Base-by-base conservation (phyloP, 1,140 invertebrate genomes). In the Caenorhabditis tropicalis region DNA sequence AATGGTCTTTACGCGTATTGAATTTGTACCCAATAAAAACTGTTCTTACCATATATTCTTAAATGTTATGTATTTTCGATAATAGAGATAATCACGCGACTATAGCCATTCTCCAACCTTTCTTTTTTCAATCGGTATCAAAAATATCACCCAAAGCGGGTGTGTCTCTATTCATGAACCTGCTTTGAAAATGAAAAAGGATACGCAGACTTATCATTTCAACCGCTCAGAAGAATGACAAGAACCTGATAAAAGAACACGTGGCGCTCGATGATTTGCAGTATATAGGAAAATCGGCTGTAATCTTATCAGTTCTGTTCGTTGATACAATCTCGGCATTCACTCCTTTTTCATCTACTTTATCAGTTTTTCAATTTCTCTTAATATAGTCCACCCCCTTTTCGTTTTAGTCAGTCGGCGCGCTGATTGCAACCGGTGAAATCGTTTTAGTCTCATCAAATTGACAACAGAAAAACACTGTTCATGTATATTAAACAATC, bases 291-390 rank as follows among this genome's bases (percentile, higher is more conserved):
- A 74, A 74, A 74, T 74, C 65, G 36, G 65, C 33, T 43, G 65
- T 43, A 74, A 74, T 74, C 65, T 74, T 74, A 74, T 74, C 65
- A 74, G 65, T 74, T 74, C 65, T 74, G 65, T 74, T 74, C 65
- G 65, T 74, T 74, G 65, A 74, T 74, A 74, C 65, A 21, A 74
- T 74, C 65, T 74, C 36, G 65, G 36, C 36, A 74, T 74, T 74
- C 65, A 74, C 43, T 74, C 24, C 24, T 36, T 43, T 74, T 74
- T 74, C 36, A 6, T 36, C 21, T 74, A 74, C n/a, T 46, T 74
- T 74, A 74, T 74, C 65, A 74, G 21, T 74, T 74, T 21, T 65
- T 16, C 33, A 36, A 36, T 33, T 74, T n/a, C 15, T 51, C 36
- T 74, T 15, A 21, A 43, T 43, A 43, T 15, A 74, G 65, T 74